Conservation (phyloP, 92 coral and sea anemone genomes). For the Actinostola sp. region DNA sequence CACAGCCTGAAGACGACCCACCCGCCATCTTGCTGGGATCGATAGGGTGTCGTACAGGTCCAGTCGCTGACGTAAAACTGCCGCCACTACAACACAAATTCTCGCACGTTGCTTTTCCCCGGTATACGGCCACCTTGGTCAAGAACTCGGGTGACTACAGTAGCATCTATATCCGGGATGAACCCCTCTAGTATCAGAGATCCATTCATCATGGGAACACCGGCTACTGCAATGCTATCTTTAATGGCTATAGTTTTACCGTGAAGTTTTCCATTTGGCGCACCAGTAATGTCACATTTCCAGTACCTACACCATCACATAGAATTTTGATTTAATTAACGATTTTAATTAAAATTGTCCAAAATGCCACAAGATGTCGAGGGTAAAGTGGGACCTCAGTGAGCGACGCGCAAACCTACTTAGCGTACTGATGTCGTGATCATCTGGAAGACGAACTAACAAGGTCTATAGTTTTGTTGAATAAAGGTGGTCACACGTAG, state of each 20-base stretch:
- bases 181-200: constrained; percentile 75
- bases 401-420: too few relatives aligned
- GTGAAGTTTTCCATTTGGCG: constrained; percentile 69
- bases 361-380: too few relatives aligned
- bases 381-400: too few relatives aligned
- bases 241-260: constrained; percentile 80
- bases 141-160: constrained; percentile 77
- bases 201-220: constrained; percentile 93
- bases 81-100: constrained; percentile 62
- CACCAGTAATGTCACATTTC: constrained; percentile 74
- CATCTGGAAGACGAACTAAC: too few relatives aligned
- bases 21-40: constrained; percentile 42
- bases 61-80: constrained; percentile 68
- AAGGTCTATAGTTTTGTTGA: too few relatives aligned
- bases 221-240: constrained; percentile 80
- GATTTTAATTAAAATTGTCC: background rate
- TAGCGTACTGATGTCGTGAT: too few relatives aligned
- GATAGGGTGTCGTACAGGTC: constrained; percentile 47
- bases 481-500: too few relatives aligned
- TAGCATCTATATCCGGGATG: constrained; percentile 88
- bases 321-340: background rate
- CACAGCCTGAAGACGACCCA: constrained; percentile 64
- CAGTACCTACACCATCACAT: constrained; percentile 61
- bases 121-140: constrained; percentile 82
- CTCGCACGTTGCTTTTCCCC: constrained; percentile 81